Percentiles rank a stretch among this genome's conserved stretches.
phyloP scores from a whole-genome alignment of 2,113 vertebrate genomes.

The Microcebus murinus region DNA sequence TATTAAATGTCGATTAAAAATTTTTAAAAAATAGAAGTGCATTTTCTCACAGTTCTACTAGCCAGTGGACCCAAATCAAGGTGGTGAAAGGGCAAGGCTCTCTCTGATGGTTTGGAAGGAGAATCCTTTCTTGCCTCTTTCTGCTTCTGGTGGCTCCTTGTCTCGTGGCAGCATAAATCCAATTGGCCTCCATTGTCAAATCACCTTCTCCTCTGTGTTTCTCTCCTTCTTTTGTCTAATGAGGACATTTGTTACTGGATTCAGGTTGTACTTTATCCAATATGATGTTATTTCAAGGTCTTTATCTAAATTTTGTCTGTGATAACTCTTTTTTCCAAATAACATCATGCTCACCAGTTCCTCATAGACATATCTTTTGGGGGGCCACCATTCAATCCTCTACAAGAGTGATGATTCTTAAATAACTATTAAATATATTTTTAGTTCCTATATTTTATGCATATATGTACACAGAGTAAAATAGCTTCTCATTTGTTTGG shows the following conservation, averaged over 20 bases:
- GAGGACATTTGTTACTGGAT: not conserved
- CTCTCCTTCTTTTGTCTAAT: not conserved
- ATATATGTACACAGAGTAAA: not conserved
- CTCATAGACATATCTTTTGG: not conserved
- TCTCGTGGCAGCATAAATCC: not conserved
- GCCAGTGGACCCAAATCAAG: not conserved
- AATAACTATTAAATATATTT: not conserved
- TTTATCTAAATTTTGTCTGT: not conserved
- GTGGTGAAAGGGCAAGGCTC: not conserved
- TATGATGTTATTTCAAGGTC: too few species aligned
- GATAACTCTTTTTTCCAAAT: not conserved
- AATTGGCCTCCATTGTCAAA: not conserved
- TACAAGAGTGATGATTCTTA: not conserved
- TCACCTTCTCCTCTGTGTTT: not conserved
- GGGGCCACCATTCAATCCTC: too few species aligned
- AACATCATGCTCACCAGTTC: not conserved
- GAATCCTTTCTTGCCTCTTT: not conserved
- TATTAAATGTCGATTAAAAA: not conserved
- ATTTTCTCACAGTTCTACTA: not conserved
- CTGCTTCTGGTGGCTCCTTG: not conserved
- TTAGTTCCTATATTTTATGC: not conserved
- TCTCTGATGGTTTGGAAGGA: not conserved
- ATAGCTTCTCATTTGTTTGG: not conserved
- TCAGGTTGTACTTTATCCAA: not conserved
- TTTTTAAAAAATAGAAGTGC: not conserved